Evolutionary conservation across 2,888 invertebrate species (phyloP), one percentile per base, ranked within the genome.

Genomic region (Chloroclystis v-ata): DNA sequence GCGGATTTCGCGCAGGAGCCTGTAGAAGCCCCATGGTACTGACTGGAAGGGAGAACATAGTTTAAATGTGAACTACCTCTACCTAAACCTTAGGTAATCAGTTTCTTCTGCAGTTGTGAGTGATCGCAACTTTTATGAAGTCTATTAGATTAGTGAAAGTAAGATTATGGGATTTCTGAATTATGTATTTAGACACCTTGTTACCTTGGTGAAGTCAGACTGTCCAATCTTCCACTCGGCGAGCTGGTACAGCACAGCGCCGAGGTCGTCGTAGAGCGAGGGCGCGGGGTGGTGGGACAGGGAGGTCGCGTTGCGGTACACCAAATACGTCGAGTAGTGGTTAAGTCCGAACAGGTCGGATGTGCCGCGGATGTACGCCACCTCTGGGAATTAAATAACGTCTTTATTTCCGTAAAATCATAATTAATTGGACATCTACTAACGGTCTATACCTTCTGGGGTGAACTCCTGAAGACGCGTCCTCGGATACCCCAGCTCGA

Each of bases 21-120:
- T 89, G 50, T 84, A 70, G 46, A 92, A 82, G 1, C 90, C 91
- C 82, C 88, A 86, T 0, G 91, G 90, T 1, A 85, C 59, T 4
- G 54, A 57, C 65, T 63, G 44, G 11, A 57, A 54, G 26, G 16
- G 28, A 14, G 28, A 50, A 37, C 28, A 20, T 2, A 20, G n/a
- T 20, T 20, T 20, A 20, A 4, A 20, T 20, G 3, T 4, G 20
- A 20, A 2, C n/a, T n/a, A n/a, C n/a, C n/a, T n/a, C n/a, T n/a
- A n/a, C n/a, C n/a, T n/a, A n/a, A n/a, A n/a, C n/a, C n/a, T n/a
- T n/a, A n/a, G n/a, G n/a, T n/a, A n/a, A n/a, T n/a, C n/a, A n/a
- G n/a, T n/a, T n/a, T n/a, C n/a, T n/a, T n/a, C n/a, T n/a, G n/a
- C n/a, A n/a, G n/a, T n/a, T n/a, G n/a, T n/a, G n/a, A n/a, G n/a